These are phyloP conservation scores for Panthera tigris DNA, from an alignment of 2,113 vertebrate genomes.

Conservation along the genomic window DNA sequence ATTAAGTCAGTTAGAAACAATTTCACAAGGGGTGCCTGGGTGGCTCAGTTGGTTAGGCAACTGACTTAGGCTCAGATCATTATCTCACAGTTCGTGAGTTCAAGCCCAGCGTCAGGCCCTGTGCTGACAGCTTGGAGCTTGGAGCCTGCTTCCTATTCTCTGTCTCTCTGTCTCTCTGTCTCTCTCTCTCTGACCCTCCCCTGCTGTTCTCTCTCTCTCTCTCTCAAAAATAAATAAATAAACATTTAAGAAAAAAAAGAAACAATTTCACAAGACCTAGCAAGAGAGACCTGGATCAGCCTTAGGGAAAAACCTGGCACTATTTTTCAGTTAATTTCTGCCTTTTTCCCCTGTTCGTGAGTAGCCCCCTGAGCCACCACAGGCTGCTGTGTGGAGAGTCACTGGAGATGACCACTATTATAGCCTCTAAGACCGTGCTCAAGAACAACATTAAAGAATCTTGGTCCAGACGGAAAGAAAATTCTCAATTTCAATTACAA, in stretches of 20 bases:
- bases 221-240: too few species aligned
- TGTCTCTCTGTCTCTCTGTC: too few species aligned
- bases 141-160: too few species aligned
- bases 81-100: too few species aligned
- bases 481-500: background rate
- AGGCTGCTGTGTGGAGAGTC: background rate
- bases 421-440: background rate
- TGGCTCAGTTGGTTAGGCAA: too few species aligned
- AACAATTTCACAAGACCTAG: background rate
- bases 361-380: background rate
- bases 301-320: background rate
- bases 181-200: too few species aligned
- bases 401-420: background rate
- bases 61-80: too few species aligned
- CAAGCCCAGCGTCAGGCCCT: too few species aligned
- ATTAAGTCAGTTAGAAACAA: background rate
- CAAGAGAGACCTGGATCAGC: background rate
- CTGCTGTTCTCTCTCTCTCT: too few species aligned
- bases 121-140: too few species aligned
- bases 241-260: background rate
- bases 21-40: background rate
- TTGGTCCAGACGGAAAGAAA: constrained; percentile 2
- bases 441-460: background rate
- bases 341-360: background rate
- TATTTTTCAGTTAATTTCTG: background rate